Conservation (phyloP, 2,888 invertebrate species). For the Athalia circularis region DNA sequence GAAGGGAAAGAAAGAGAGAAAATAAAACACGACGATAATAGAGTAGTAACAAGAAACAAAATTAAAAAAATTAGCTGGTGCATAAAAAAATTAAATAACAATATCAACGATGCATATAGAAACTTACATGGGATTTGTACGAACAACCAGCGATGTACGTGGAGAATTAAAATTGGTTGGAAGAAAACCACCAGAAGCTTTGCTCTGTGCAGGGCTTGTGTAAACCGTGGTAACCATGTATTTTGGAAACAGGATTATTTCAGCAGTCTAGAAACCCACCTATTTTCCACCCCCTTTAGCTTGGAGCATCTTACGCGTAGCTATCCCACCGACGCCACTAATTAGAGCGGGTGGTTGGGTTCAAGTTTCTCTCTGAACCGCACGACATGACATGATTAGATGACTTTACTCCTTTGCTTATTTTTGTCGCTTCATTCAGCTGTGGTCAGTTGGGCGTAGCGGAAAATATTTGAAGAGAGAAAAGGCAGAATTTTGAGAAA, state of each 20-base stretch:
- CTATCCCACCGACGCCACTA: slow-evolving; percentile 1
- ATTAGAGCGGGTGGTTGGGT: slow-evolving; percentile 30
- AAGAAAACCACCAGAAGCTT: too few relatives aligned
- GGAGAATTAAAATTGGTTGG: too few relatives aligned
- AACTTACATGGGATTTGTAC: too few relatives aligned
- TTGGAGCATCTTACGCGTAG: background rate
- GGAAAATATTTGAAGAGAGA: too few relatives aligned
- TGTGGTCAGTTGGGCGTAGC: too few relatives aligned
- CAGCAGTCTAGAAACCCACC: background rate
- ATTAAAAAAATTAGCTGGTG: background rate
- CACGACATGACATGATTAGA: background rate
- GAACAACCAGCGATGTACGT: too few relatives aligned
- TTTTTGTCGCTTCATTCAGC: too few relatives aligned
- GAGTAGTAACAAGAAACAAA: background rate
- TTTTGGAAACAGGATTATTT: slow-evolving; percentile 30
- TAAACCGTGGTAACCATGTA: background rate
- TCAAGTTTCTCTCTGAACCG: slow-evolving; percentile 11
- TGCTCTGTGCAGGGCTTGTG: background rate
- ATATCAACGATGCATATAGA: too few relatives aligned
- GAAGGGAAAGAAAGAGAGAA: slow-evolving; percentile 21
- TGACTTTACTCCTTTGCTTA: too few relatives aligned
- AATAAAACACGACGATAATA: background rate
- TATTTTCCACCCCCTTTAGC: background rate
- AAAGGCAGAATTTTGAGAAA: too few relatives aligned
- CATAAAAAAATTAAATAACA: background rate